A percentile compares a stretch with the other conserved stretches of the same genome.
phyloP scores from a whole-genome alignment of 2,888 invertebrate species.

The Acanthoscelides obtectus region DNA sequence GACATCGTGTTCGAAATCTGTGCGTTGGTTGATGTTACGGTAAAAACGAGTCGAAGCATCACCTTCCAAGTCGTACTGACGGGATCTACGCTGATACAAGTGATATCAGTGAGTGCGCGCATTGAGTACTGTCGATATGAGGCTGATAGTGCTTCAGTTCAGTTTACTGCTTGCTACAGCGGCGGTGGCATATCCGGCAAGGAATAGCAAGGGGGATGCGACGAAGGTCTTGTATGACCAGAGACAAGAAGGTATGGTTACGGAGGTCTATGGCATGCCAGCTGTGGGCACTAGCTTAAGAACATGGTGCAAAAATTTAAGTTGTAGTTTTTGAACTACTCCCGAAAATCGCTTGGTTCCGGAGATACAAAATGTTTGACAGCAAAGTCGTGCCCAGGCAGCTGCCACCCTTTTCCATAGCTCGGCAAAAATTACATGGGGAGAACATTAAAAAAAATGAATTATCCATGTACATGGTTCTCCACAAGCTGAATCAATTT shows the following conservation, averaged over 20 bases:
- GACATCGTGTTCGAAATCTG: background rate
- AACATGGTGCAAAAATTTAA: too few relatives aligned
- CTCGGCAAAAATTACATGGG: too few relatives aligned
- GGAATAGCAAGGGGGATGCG: background rate
- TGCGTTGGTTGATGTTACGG: conserved; percentile 21
- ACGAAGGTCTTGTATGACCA: conserved; percentile 56
- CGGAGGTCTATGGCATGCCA: too few relatives aligned
- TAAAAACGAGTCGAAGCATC: conserved; percentile 22
- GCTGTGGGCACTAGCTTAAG: too few relatives aligned
- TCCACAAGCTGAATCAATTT: too few relatives aligned
- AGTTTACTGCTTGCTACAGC: background rate
- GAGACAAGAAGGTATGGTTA: conserved; percentile 65
- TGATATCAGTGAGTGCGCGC: background rate
- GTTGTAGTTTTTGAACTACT: too few relatives aligned
- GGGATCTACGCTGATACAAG: background rate
- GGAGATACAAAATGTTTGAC: too few relatives aligned
- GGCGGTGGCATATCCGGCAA: background rate
- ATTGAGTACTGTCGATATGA: background rate
- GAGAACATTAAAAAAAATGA: too few relatives aligned
- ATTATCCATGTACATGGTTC: too few relatives aligned
- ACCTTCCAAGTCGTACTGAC: background rate
- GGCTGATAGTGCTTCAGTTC: background rate
- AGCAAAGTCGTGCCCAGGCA: too few relatives aligned
- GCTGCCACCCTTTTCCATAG: too few relatives aligned
- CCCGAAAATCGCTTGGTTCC: too few relatives aligned